These are phyloP conservation scores for Trinectes maculatus DNA, from an alignment of 2,113 vertebrate species.

Conservation along the genomic window DNA sequence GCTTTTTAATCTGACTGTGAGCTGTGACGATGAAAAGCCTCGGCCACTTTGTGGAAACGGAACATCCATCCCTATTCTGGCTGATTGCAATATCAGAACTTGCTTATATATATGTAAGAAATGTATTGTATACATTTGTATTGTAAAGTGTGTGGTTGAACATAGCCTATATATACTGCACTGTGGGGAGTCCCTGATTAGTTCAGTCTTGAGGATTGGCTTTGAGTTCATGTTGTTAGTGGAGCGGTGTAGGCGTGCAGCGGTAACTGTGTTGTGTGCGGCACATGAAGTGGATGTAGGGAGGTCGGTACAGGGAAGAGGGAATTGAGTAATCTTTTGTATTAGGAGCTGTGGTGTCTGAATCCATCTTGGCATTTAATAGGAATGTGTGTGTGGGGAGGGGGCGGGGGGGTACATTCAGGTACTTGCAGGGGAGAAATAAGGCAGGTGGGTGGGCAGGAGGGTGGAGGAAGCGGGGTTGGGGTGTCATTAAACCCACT, in stretches of 20 bases:
- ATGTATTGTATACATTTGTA: no score
- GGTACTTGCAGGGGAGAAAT: background rate
- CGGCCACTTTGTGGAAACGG: background rate
- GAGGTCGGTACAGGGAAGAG: background rate
- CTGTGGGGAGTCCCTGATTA: no score
- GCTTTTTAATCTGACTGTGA: background rate
- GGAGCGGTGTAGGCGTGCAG: no score
- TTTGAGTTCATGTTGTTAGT: no score
- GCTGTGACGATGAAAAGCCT: background rate
- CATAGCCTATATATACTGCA: no score
- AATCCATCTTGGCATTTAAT: constrained; percentile 11
- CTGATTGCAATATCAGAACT: no score
- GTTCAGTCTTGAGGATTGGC: no score
- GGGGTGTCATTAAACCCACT: constrained; percentile 55
- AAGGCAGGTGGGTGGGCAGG: background rate
- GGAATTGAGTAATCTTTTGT: constrained; percentile 16
- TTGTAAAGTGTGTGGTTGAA: no score
- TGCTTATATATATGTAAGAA: no score
- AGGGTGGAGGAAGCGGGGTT: background rate
- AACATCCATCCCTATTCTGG: no score
- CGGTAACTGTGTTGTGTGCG: background rate
- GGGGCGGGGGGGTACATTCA: background rate
- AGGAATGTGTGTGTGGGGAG: background rate
- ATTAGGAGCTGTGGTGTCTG: constrained; percentile 2
- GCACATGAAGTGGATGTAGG: background rate